Evolutionary conservation across 2,113 vertebrate species (phyloP).

Genomic region (Nycticebus coucang): DNA sequence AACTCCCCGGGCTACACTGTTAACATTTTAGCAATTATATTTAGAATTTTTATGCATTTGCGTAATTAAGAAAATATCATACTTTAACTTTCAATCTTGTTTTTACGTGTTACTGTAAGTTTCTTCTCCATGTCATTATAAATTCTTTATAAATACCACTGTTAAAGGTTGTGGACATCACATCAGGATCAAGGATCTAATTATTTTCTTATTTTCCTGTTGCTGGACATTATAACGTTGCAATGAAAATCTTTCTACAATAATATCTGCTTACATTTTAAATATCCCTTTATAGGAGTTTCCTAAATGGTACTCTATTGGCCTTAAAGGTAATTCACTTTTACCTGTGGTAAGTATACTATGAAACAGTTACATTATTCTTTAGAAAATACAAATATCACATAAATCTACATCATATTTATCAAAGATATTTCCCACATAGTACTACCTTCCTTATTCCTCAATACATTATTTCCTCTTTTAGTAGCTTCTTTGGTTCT

Average conservation of each 20-base stretch:
- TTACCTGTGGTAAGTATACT: background rate
- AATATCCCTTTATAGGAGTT: background rate
- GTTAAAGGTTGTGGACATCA: background rate
- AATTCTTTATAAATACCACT: background rate
- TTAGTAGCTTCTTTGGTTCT: background rate
- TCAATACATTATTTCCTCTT: background rate
- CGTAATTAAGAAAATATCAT: conserved; percentile 26
- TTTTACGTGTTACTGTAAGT: background rate
- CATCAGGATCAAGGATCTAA: background rate
- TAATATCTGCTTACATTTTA: background rate
- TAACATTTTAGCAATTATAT: conserved; percentile 26
- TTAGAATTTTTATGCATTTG: conserved; percentile 38
- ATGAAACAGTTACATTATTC: background rate
- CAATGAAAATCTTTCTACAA: background rate
- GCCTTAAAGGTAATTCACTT: background rate
- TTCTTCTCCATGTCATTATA: background rate
- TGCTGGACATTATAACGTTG: background rate
- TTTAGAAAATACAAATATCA: background rate
- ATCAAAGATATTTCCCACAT: background rate
- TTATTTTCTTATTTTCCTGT: background rate
- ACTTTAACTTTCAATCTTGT: background rate
- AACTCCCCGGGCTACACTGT: conserved; percentile 9
- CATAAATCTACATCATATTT: background rate
- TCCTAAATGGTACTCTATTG: background rate
- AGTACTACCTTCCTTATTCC: background rate